phyloP scores from a whole-genome alignment of 2,113 vertebrate genomes.

The Actenoides hombroni region DNA sequence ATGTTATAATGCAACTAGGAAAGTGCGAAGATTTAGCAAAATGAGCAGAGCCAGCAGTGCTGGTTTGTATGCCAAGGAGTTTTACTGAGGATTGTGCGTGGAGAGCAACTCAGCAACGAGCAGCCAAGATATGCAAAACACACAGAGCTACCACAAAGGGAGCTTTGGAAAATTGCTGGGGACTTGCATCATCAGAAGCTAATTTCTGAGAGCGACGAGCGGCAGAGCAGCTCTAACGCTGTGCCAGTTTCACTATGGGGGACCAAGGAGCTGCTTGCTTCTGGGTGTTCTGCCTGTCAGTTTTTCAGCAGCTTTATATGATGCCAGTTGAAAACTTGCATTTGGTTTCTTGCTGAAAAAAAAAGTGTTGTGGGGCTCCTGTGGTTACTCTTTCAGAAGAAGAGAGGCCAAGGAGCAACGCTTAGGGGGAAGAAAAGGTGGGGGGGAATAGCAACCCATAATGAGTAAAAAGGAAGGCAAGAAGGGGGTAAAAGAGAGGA shows the following conservation, averaged over 20 bases:
- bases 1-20: accelerated
- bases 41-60: not conserved
- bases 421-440: not conserved
- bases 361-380: not conserved
- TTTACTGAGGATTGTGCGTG: not conserved
- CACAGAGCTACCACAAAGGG: not conserved
- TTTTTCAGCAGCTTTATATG: not conserved
- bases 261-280: not conserved
- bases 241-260: not conserved
- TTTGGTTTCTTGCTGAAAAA: not conserved
- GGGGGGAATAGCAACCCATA: not conserved
- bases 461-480: not conserved
- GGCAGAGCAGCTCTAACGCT: not conserved
- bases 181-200: not conserved
- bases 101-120: not conserved
- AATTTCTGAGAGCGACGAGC: not conserved
- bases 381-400: not conserved
- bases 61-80: not conserved
- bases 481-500: not conserved
- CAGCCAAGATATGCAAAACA: not conserved
- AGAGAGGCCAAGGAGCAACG: not conserved
- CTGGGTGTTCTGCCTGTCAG: not conserved
- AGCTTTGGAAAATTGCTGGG: not conserved
- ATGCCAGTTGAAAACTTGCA: not conserved
- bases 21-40: not conserved